Evolutionary conservation across 2,113 vertebrate genomes (phyloP).

Genomic region (Acanthochromis polyacanthus): DNA sequence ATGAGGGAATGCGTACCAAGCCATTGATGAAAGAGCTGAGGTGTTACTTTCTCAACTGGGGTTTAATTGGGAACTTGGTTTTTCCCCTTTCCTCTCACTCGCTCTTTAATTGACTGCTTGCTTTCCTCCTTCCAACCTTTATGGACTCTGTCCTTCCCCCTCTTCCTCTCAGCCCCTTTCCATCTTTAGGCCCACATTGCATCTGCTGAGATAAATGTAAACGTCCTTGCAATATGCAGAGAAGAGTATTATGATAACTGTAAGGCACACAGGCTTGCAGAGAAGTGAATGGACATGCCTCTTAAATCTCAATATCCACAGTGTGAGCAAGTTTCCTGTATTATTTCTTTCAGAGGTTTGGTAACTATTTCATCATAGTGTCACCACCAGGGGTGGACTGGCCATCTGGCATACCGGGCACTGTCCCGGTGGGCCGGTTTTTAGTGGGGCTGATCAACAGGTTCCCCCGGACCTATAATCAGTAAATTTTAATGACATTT

Average conservation of each 20-base stretch:
- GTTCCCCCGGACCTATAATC: too few relatives aligned
- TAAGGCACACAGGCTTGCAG: neutral
- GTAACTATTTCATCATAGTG: too few relatives aligned
- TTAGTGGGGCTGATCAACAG: too few relatives aligned
- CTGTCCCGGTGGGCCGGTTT: too few relatives aligned
- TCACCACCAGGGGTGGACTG: too few relatives aligned
- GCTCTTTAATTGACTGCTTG: neutral
- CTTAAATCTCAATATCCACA: too few relatives aligned
- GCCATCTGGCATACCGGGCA: too few relatives aligned
- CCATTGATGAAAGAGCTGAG: conserved; percentile 27
- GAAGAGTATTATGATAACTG: neutral
- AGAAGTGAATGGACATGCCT: neutral
- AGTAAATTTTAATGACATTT: too few relatives aligned
- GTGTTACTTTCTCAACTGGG: conserved; percentile 45
- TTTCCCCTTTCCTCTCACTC: conserved; percentile 5
- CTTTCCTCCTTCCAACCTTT: neutral
- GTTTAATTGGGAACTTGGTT: conserved; percentile 39
- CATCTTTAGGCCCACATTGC: conserved; percentile 3
- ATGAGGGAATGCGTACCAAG: conserved; percentile 4
- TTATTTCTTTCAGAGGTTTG: too few relatives aligned
- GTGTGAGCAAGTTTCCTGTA: too few relatives aligned
- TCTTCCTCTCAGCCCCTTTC: too few relatives aligned
- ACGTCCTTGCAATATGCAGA: neutral
- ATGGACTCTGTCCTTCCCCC: neutral
- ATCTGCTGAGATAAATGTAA: neutral